phyloP scores from a whole-genome alignment of 2,113 vertebrate genomes.

The Vidua chalybeata region DNA sequence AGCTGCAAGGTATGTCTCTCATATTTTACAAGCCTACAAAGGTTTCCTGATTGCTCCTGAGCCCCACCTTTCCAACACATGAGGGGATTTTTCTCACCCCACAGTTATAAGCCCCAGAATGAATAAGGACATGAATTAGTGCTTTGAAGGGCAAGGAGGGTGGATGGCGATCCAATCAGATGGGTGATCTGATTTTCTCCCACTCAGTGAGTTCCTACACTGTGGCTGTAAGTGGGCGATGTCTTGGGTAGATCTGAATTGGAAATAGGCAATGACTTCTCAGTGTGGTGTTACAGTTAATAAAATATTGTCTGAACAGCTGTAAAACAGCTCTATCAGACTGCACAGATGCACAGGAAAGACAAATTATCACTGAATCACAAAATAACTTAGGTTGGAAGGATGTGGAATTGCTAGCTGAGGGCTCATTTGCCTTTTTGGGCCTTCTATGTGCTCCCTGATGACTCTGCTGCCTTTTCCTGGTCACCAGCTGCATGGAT shows the following conservation, averaged over 20 bases:
- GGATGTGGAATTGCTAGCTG: neutral
- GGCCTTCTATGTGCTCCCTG: neutral
- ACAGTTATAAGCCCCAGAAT: neutral
- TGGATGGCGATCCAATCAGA: neutral
- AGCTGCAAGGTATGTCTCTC: neutral
- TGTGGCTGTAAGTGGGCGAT: neutral
- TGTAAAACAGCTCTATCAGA: neutral
- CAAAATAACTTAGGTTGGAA: neutral
- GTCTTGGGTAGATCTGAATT: neutral
- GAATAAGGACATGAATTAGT: neutral
- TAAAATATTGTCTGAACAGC: neutral
- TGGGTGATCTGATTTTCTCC: neutral
- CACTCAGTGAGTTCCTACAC: neutral
- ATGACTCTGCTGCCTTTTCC: neutral
- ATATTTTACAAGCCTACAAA: slow-evolving; percentile 8
- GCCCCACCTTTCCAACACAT: neutral
- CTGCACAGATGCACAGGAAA: neutral
- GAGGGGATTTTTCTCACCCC: neutral
- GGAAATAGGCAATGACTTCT: neutral
- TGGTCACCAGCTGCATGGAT: neutral
- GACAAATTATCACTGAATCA: neutral
- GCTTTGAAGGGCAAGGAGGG: neutral
- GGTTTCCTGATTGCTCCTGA: neutral
- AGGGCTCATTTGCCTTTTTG: neutral
- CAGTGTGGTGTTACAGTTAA: neutral